Conservation (phyloP, 1,140 invertebrate genomes). For the Philopotamus ludificatus region DNA sequence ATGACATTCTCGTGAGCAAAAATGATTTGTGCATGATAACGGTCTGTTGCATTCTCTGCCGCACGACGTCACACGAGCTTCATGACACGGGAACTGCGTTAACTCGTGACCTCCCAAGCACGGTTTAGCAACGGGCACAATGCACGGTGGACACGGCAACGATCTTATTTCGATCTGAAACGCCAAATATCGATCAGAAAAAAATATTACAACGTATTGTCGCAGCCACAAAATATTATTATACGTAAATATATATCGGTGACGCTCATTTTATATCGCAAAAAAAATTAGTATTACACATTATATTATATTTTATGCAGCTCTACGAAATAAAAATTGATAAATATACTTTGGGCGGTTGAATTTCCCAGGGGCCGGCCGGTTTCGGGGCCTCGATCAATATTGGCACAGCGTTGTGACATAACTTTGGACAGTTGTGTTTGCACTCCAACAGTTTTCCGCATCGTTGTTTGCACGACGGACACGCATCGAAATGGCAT, state of each 20-base stretch:
- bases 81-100: constrained; percentile 71
- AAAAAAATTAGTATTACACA: too few species aligned
- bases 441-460: constrained; percentile 56
- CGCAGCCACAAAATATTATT: not conserved
- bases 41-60: constrained; percentile 67
- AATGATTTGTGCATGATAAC: constrained; percentile 78
- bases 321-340: too few species aligned
- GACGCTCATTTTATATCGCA: too few species aligned
- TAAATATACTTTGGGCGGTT: constrained; percentile 56
- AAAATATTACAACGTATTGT: too few species aligned
- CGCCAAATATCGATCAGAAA: too few species aligned
- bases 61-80: constrained; percentile 71
- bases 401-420: constrained; percentile 78
- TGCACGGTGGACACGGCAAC: constrained; percentile 70
- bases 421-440: constrained; percentile 73
- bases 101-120: constrained; percentile 85
- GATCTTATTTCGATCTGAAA: constrained; percentile 65
- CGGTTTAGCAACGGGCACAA: constrained; percentile 67
- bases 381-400: constrained; percentile 64
- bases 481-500: constrained; percentile 37
- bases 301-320: too few species aligned
- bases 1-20: constrained; percentile 74
- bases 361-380: constrained; percentile 76
- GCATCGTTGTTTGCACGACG: constrained; percentile 34
- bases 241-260: not conserved